phyloP scores from a whole-genome alignment of 2,113 vertebrate species.

The Hippocampus guttulatus region DNA sequence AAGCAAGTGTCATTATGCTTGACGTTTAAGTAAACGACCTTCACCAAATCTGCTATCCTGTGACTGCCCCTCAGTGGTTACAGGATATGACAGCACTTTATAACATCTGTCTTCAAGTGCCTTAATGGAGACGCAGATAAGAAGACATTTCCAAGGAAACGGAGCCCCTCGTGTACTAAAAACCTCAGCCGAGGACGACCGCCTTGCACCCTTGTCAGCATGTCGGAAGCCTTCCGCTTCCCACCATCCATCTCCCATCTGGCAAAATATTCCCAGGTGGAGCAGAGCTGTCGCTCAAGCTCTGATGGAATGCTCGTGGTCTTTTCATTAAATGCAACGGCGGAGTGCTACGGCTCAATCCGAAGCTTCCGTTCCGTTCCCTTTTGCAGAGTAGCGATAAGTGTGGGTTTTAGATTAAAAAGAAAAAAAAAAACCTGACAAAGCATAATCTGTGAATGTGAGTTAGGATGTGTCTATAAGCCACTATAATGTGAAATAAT shows the following conservation, averaged over 20 bases:
- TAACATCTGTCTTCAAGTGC: constrained; percentile 11
- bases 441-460: not conserved
- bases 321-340: constrained; percentile 40
- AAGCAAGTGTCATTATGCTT: not conserved
- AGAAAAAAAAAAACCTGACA: not conserved
- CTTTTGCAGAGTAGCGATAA: not conserved
- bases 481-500: constrained; percentile 22
- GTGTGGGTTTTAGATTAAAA: not conserved
- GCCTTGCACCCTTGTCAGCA: constrained; percentile 53
- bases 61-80: not conserved
- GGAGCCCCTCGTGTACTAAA: constrained; percentile 26
- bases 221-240: constrained; percentile 38
- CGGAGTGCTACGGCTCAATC: not conserved
- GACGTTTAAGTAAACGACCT: not conserved
- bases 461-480: constrained; percentile 25
- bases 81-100: not conserved
- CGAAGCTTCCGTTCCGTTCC: not conserved
- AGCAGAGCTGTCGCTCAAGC: constrained; percentile 45
- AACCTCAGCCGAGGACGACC: constrained; percentile 40
- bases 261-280: constrained; percentile 43
- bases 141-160: constrained; percentile 25
- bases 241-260: constrained; percentile 42
- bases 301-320: constrained; percentile 41
- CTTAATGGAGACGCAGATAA: constrained; percentile 26
- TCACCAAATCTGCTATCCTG: not conserved